Evolutionary conservation across 2,113 vertebrate genomes (phyloP), one percentile per base, ranked within the genome.

Genomic region (Eleginops maclovinus): DNA sequence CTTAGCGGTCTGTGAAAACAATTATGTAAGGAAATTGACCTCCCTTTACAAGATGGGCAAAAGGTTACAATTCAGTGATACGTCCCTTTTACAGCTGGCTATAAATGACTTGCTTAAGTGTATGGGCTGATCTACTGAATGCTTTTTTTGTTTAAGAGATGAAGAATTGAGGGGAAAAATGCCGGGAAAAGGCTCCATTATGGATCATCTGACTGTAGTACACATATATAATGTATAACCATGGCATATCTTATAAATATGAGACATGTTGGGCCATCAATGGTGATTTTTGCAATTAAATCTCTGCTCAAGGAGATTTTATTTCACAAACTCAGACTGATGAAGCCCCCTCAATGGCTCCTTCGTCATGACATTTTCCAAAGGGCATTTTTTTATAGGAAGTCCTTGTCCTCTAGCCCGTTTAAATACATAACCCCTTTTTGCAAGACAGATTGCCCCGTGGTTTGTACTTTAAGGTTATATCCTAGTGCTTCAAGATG

Each of bases 21-120:
- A 86, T 89, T 90, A 88, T 64, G 72, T 87, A 91, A 91, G 83
- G 51, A 83, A 81, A 87, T 78, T 83, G 78, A 80, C 60, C 67
- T 59, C 24, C 76, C 14, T 9, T 53, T 24, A 40, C 77, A 86
- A 84, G 78, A 84, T 74, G 80, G 59, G 51, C 54, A 75, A 65
- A 85, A 71, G 46, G 36, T 19, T 66, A 2, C 51, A 63, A 26
- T 49, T 65, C 19, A 59, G 6, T 44, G 62, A 68, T 69, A 68
- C 74, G 19, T 53, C 47, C 61, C 14, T 51, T 49, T 64, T 75
- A 61, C 31, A 19, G 53, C 1, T 36, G 22, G 17, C n/a, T n/a
- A 21, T 31, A 13, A 21, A 65, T 73, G 46, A 41, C 14, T 59
- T 4, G 40, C 21, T 28, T 53, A 47, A 41, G 4, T 62, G 10